Evolutionary conservation across 2,888 invertebrate genomes (phyloP).

Genomic region (Leucophenga montana): DNA sequence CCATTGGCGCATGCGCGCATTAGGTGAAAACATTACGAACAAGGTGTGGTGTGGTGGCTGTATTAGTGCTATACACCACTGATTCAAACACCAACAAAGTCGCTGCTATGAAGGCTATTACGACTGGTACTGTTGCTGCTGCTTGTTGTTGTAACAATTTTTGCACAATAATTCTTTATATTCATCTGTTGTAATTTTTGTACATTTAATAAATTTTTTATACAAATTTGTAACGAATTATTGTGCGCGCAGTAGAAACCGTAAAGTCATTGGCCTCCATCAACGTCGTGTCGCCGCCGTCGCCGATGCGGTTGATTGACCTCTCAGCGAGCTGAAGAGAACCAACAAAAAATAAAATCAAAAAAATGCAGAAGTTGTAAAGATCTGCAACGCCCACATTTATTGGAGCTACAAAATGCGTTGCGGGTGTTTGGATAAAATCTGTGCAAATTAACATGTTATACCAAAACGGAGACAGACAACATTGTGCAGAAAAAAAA

Average conservation of each 20-base stretch:
- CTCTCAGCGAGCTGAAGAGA: background rate
- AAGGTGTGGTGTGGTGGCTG: conserved; percentile 18
- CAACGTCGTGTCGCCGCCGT: background rate
- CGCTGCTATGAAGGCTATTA: background rate
- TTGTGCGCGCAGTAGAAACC: background rate
- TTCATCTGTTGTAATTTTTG: background rate
- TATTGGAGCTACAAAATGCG: background rate
- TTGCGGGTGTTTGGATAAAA: conserved; percentile 14
- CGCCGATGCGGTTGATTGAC: background rate
- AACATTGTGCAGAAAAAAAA: background rate
- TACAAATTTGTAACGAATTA: background rate
- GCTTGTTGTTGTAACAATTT: background rate
- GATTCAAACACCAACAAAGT: background rate
- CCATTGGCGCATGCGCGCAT: conserved; percentile 15
- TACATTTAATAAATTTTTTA: conserved; percentile 4
- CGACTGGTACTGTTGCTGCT: background rate
- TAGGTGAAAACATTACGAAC: conserved; percentile 12
- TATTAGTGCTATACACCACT: background rate
- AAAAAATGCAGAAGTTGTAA: background rate
- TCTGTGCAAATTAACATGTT: conserved; percentile 15
- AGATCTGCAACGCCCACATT: conserved; percentile 13
- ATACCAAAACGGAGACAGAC: background rate
- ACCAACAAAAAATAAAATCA: too few relatives aligned
- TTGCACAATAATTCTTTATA: conserved; percentile 4
- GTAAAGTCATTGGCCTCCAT: background rate